phyloP scores from a whole-genome alignment of 2,113 vertebrate genomes.

The Heptranchias perlo region DNA sequence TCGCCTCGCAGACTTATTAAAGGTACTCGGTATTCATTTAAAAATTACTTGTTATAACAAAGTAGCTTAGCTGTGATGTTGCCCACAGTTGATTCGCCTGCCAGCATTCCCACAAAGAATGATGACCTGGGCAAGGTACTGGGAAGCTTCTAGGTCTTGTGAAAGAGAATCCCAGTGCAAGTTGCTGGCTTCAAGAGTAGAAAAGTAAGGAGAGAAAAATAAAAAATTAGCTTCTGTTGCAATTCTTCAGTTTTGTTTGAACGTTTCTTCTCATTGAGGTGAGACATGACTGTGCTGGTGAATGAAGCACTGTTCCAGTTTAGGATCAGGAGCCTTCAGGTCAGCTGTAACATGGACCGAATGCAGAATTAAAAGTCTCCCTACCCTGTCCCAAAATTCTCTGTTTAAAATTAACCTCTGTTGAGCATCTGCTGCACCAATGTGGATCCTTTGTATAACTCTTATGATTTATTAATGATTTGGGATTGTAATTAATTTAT shows the following conservation, averaged over 20 bases:
- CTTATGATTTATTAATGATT: neutral
- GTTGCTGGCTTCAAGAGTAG: neutral
- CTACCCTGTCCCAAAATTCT: neutral
- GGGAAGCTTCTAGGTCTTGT: neutral
- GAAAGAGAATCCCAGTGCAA: neutral
- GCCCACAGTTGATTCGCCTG: neutral
- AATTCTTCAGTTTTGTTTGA: neutral
- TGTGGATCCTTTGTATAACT: neutral
- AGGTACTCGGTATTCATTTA: constrained; percentile 53
- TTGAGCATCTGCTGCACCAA: neutral
- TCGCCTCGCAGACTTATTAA: constrained; percentile 86
- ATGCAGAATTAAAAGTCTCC: neutral
- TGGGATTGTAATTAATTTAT: constrained; percentile 39
- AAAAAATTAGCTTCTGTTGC: neutral
- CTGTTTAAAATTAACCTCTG: neutral
- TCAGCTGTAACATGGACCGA: neutral
- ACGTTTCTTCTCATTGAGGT: neutral
- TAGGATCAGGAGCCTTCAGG: too few relatives aligned
- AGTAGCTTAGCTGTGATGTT: neutral
- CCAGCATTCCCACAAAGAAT: neutral
- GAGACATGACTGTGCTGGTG: neutral
- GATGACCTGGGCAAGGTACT: neutral
- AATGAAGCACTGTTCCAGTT: neutral
- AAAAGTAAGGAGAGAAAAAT: neutral
- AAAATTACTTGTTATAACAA: neutral